Base-by-base conservation (phyloP, 2,113 vertebrate species). In the Tinamus guttatus region DNA sequence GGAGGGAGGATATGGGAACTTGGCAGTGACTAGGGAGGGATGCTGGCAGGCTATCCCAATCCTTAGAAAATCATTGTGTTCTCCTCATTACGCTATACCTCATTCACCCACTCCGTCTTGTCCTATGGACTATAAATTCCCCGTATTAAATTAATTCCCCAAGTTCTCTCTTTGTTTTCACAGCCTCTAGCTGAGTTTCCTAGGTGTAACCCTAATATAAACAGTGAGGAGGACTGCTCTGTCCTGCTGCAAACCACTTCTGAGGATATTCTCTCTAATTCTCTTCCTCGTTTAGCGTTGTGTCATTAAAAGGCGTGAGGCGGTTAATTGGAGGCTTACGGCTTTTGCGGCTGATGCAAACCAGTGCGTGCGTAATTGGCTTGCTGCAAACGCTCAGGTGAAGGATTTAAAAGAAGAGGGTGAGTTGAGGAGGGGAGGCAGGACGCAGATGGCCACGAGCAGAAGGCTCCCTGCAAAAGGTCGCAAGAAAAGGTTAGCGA, bases 401-500 rank as follows among this genome's bases (percentile, higher is more conserved):
- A 96, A 82, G 5, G 45, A 56, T 87, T 65, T 38, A n/a, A 60
- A 89, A 77, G 83, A 34, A 67, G 80, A 93, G 18, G 21, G 77
- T 6, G 28, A 49, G 21, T 12, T 22, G 54, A 30, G 52, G 25
- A 28, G 51, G 24, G 51, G 51, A 13, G 25, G 52, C 15, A 81
- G 65, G 41, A 43, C 0, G 1, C 96, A 97, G 94, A 93, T 96
- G 95, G 96, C 64, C 43, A 87, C 0, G 17, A 97, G 88, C 98
- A 98, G 97, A 97, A 97, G 97, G 97, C 58, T 85, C 74, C 81
- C 87, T 56, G 79, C 58, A 34, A 96, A 93, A 97, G 97, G 95
- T 97, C 97, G 96, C 45, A 59, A 75, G 95, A 43, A 95, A 94
- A 96, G 93, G 94, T 98, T 96, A 98, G 96, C 16, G 85, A 68